Evolutionary conservation across 2,113 vertebrate species (phyloP), one percentile per base, ranked within the genome.

Genomic region (Lophochroa leadbeateri): DNA sequence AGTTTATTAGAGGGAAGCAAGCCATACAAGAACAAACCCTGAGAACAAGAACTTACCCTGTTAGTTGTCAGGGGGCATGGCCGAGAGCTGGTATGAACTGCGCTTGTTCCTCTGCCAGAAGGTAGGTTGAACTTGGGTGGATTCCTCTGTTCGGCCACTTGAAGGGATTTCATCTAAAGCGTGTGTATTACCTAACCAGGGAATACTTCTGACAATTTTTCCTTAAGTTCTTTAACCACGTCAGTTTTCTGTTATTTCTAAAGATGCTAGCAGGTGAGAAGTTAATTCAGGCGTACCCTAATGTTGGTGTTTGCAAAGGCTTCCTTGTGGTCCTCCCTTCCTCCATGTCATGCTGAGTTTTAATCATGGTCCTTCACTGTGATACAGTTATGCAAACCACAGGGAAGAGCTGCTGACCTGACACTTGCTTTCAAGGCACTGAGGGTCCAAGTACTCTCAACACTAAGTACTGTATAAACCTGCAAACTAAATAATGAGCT

Each of bases 331-430:
- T 18, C 15, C 12, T 33, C 9, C 14, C 33, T 70, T 16, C 39
- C 21, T 41, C 29, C 29, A 31, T 0, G 1, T 14, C 35, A 43
- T 0, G 6, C 41, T 33, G 24, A 49, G 37, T 68, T 79, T 41
- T 44, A 60, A 47, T 58, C 23, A 7, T 2, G 1, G 41, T 27
- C n/a, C 39, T 72, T 43, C 3, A 12, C 14, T 17, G 28, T 1
- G 58, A 39, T 65, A 44, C 0, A 1, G 29, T 44, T 24, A 53
- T 1, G 1, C 35, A 13, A 52, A 35, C 63, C 13, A 35, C 2
- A 2, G 2, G 64, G 47, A 63, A 50, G 7, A 64, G 29, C 49
- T 43, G n/a, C 0, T 5, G 49, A 44, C 14, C 33, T 12, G 19
- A 27, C 1, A 6, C 29, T 70, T 2, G 3, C 50, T 58, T 64